Evolutionary conservation across 2,888 invertebrate genomes (phyloP).

Genomic region (Aphidius colemani): DNA sequence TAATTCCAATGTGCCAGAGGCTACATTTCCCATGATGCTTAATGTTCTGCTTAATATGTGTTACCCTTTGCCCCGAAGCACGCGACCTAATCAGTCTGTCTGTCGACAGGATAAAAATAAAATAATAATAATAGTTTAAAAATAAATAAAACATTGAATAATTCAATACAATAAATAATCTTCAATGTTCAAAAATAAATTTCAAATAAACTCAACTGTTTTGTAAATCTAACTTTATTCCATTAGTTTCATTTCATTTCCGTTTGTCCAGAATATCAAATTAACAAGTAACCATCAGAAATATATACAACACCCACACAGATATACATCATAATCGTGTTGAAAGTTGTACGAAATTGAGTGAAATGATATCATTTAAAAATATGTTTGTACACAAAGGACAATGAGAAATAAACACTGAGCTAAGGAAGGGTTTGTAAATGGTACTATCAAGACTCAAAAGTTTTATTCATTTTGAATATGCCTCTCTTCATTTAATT

Average conservation of each 20-base stretch:
- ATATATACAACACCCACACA: not conserved
- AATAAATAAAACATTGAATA: conserved; percentile 5
- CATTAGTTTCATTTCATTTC: conserved; percentile 10
- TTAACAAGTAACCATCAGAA: not conserved
- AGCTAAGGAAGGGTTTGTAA: conserved; percentile 15
- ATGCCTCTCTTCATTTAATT: conserved; percentile 10
- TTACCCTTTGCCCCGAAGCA: conserved; percentile 9
- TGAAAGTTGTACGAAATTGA: not conserved
- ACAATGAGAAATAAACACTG: not conserved
- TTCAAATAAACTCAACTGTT: too few relatives aligned
- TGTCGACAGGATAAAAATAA: not conserved
- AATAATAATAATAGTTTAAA: not conserved
- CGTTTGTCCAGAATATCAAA: too few relatives aligned
- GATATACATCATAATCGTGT: not conserved
- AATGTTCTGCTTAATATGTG: conserved; percentile 23
- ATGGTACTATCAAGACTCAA: conserved; percentile 33
- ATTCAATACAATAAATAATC: not conserved
- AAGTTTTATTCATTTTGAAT: conserved; percentile 38
- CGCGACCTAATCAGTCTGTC: not conserved
- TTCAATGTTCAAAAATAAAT: too few relatives aligned
- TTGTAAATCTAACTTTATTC: not conserved
- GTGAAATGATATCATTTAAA: not conserved
- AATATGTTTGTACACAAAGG: conserved; percentile 2
- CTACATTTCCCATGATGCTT: conserved; percentile 32
- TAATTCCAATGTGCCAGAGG: conserved; percentile 41